Base-by-base conservation (phyloP, 2,113 vertebrate species). In the Neogale vison region DNA sequence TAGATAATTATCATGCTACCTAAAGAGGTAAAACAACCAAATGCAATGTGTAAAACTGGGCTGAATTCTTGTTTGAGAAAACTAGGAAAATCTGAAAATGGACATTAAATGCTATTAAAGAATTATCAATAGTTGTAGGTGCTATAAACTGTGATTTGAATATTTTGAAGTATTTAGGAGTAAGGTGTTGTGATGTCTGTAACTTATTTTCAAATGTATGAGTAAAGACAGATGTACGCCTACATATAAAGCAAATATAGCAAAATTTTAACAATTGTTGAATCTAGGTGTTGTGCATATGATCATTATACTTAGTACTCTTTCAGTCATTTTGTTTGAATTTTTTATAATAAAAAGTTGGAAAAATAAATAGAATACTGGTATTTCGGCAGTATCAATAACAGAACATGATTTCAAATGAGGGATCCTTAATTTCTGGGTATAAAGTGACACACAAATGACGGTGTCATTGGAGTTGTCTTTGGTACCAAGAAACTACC, bases 381-480 rank as follows among this genome's bases (percentile, higher is more conserved):
- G 24, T 45, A 39, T 95, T 88, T 92, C n/a, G 36, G 29, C 11
- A 84, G 20, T 63, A 57, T 36, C 63, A 52, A 72, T 72, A 57
- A 57, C 20, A 67, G 10, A 93, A 79, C 18, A 52, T 57, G 47
- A 20, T 84, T 57, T 90, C 93, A 96, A 63, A 91, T 39, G 23
- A 81, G 17, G 90, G 36, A 72, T n/a, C 31, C n/a, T 96, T 85
- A 91, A 90, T 90, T 86, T 95, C 88, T 79, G 14, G 18, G 29
- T 72, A 77, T 85, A 63, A 65, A 50, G 11, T 93, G 18, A 88
- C 2, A 59, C 50, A 80, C 8, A 87, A 92, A 67, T 50, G 67
- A 61, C n/a, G 29, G 24, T 84, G 26, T 29, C 42, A 63, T 1
- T 26, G 15, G 76, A 39, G 7, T 29, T 34, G 1, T 76, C 67